Base-by-base conservation (phyloP, 1,140 invertebrate species). In the Drosophila pseudoobscura region DNA sequence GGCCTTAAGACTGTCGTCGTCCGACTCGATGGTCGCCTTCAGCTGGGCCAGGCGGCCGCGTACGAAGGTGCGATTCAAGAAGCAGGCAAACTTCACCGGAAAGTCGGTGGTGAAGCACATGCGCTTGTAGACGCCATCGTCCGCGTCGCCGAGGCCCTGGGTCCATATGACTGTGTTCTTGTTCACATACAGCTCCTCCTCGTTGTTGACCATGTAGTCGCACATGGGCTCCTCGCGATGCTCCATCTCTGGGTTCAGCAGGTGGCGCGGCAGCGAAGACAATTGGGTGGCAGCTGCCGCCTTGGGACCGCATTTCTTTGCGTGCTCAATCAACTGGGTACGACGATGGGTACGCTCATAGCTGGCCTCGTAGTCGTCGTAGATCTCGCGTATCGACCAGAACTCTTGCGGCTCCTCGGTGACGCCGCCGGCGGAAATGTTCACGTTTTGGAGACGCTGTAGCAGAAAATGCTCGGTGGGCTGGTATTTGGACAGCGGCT, bases 161-260 rank as follows among this genome's bases (percentile, higher is more conserved):
- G 94, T 94, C 94, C 97, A 97, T 22, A 98, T 94, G 17, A 96
- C 97, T 20, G 96, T 96, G 85, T 95, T 94, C 6, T 95, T 96
- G 73, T 94, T 95, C 9, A 97, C 94, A 93, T 97, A 99, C 13
- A 99, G 92, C 92, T 99, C 97, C 92, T 98, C 97, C 92, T 98
- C 97, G 78, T 91, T 91, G 68, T 91, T 92, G 0, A 91, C 77
- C 49, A 90, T 74, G 29, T 88, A 91, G 47, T 91, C 90, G 46
- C 75, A 88, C 79, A 91, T 89, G 20, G 88, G 83, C 35, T 82
- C 78, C 20, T 79, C 76, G 1, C 71, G 71, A 2, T 44, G 53
- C 22, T 70, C 52, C 13, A 39, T 20, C 2, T 20, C 15, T 7
- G 84, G 83, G 15, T 73, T 45, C 15, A 87, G 35, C 1, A 87